phyloP scores from a whole-genome alignment of 2,888 invertebrate genomes.

The Ligdia adustata region DNA sequence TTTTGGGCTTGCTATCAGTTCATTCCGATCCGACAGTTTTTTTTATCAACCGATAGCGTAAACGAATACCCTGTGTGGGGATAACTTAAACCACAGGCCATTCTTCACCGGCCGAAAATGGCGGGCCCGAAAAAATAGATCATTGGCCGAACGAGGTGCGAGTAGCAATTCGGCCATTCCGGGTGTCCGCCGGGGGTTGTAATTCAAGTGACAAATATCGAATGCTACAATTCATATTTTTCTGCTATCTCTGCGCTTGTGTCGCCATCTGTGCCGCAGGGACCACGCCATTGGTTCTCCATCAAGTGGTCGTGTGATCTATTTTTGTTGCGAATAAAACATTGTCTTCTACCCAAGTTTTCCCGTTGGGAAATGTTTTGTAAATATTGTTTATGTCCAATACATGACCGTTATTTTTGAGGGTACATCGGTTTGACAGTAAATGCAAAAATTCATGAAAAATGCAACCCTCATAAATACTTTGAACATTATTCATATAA shows the following conservation, averaged over 20 bases:
- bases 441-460: constrained; percentile 62
- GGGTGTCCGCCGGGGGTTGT: constrained; percentile 77
- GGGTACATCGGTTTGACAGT: constrained; percentile 55
- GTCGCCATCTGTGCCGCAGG: constrained; percentile 81
- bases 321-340: constrained; percentile 81
- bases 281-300: constrained; percentile 78
- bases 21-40: no score
- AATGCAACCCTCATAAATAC: constrained; percentile 53
- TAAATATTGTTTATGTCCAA: constrained; percentile 73
- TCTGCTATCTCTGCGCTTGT: constrained; percentile 79
- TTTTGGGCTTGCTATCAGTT: no score
- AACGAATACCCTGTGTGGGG: constrained; percentile 1
- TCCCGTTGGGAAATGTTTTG: constrained; percentile 79
- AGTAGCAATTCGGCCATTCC: constrained; percentile 66
- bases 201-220: constrained; percentile 85
- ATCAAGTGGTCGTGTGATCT: constrained; percentile 80
- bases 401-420: constrained; percentile 70
- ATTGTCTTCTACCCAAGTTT: constrained; percentile 53
- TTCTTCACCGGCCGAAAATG: constrained; percentile 37
- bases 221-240: constrained; percentile 82
- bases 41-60: constrained; percentile 1
- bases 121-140: constrained; percentile 64
- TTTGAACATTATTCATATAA: no score
- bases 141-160: constrained; percentile 74
- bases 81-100: constrained; percentile 12